A percentile compares a stretch with the other conserved stretches of the same genome.
Conservation (phyloP, 2,888 invertebrate genomes). For the Orthosia incerta region DNA sequence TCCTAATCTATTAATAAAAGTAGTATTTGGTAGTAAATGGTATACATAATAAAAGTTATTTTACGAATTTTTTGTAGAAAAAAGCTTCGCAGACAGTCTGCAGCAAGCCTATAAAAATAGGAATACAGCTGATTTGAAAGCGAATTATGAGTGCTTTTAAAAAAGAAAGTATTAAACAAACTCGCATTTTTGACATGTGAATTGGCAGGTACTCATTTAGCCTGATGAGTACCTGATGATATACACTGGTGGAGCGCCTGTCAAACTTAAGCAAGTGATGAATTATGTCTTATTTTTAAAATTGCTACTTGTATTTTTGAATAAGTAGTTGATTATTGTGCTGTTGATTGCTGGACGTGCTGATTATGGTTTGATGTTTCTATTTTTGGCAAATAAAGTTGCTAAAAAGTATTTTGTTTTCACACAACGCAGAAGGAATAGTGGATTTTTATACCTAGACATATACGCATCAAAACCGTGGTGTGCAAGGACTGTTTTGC, state of each 20-base stretch:
- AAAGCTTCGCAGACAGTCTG: conserved; percentile 9
- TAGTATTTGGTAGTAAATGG: too few species aligned
- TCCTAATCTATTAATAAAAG: too few species aligned
- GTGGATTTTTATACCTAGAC: too few species aligned
- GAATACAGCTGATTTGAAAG: conserved; percentile 61
- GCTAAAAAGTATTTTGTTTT: neutral
- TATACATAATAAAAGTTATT: too few species aligned
- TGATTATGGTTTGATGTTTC: neutral
- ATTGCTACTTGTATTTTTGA: conserved; percentile 23
- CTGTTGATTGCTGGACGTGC: neutral
- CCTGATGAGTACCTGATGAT: conserved; percentile 28
- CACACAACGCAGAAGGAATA: neutral
- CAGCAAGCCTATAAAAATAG: conserved; percentile 16
- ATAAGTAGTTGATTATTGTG: neutral
- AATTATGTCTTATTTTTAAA: conserved; percentile 44
- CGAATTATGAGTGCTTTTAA: conserved; percentile 60
- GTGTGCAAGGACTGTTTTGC: neutral
- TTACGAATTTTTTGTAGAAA: neutral
- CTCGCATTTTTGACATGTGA: conserved; percentile 44
- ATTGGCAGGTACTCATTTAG: conserved; percentile 59
- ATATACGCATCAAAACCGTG: too few species aligned
- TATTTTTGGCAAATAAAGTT: neutral
- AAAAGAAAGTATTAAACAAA: conserved; percentile 61
- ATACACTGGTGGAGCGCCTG: conserved; percentile 27
- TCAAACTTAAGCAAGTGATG: conserved; percentile 38